These are phyloP conservation scores for Stylophora pistillata DNA, from an alignment of 64 coral and sea anemone species.

Conservation along the genomic window DNA sequence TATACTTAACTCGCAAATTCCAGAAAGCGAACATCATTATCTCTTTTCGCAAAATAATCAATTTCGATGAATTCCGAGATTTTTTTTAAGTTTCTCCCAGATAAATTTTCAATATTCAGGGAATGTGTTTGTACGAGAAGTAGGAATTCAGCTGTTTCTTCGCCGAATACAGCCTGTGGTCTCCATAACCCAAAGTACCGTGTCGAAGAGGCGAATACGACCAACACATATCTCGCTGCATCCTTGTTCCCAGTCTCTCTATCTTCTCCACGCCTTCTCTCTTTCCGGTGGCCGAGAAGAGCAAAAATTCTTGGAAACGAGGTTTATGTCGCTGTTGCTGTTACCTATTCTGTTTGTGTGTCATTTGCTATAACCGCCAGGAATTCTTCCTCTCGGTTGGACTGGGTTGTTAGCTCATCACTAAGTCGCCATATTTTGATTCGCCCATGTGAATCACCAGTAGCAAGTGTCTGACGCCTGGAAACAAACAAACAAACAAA, in stretches of 20 bases:
- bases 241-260: background rate
- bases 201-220: no score
- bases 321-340: background rate
- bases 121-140: no score
- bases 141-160: no score
- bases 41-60: no score
- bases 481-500: background rate
- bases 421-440: slow-evolving; percentile 88
- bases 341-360: slow-evolving; percentile 59
- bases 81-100: no score
- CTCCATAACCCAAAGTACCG: no score
- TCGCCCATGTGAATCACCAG: slow-evolving; percentile 76
- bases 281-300: background rate
- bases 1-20: no score
- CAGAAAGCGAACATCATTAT: no score
- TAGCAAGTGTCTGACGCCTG: slow-evolving; percentile 78
- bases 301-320: background rate
- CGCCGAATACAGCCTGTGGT: no score
- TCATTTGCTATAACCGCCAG: slow-evolving; percentile 64
- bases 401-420: slow-evolving; percentile 79
- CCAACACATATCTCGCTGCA: background rate
- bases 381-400: slow-evolving; percentile 65
- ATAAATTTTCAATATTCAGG: no score
- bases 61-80: no score
- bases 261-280: background rate